These are phyloP conservation scores for Plectropomus leopardus DNA, from an alignment of 2,113 vertebrate genomes.

Conservation along the genomic window DNA sequence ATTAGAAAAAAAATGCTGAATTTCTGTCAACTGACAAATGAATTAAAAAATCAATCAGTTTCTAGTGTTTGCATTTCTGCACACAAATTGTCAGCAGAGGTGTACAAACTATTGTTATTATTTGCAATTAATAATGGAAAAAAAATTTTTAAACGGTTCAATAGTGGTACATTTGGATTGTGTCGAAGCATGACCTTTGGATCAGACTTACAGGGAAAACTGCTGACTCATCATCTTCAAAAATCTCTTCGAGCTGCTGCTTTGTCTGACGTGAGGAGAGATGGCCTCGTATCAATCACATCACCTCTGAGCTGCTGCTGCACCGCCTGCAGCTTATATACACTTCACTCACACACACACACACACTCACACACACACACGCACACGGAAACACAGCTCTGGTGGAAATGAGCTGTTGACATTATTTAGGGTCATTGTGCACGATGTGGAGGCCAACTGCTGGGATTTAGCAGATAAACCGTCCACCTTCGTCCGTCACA, in stretches of 20 bases:
- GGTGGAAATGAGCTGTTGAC: constrained; percentile 95
- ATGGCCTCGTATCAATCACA: constrained; percentile 30
- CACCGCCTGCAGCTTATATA: constrained; percentile 84
- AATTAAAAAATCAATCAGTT: too few species aligned
- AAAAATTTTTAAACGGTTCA: too few species aligned
- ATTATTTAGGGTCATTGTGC: constrained; percentile 93
- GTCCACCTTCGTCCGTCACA: constrained; percentile 87
- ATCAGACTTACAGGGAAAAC: constrained; percentile 16
- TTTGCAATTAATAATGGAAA: neutral
- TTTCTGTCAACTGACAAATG: too few species aligned
- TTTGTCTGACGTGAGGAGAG: constrained; percentile 9
- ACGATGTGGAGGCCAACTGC: constrained; percentile 88
- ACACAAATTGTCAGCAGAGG: neutral
- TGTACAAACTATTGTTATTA: neutral
- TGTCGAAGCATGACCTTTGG: neutral
- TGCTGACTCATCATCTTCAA: constrained; percentile 10
- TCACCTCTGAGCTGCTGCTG: constrained; percentile 72
- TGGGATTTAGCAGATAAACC: constrained; percentile 92
- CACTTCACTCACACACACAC: constrained; percentile 51
- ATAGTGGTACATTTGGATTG: too few species aligned
- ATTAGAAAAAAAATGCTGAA: too few species aligned
- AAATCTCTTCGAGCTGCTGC: neutral
- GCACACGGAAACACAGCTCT: constrained; percentile 72
- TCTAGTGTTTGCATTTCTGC: too few species aligned
- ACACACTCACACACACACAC: constrained; percentile 22